phyloP scores from a whole-genome alignment of 2,797 vertebrate genomes.

The Sparidentex hasta region DNA sequence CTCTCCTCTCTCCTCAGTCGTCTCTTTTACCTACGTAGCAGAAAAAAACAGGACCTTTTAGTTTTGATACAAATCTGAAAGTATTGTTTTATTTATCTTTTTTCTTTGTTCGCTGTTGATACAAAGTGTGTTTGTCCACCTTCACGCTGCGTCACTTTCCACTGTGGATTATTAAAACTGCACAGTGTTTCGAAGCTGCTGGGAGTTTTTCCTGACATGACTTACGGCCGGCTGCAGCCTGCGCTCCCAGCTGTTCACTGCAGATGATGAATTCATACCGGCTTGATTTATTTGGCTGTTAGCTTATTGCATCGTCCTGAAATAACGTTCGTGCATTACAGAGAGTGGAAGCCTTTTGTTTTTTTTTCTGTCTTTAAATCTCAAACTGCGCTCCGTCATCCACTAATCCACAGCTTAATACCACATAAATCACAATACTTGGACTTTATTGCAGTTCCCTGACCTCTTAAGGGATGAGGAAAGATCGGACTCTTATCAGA shows the following conservation, averaged over 20 bases:
- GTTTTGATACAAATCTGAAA: constrained; percentile 2
- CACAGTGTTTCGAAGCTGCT: constrained; percentile 21
- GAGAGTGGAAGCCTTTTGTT: constrained; percentile 29
- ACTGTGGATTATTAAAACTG: constrained; percentile 27
- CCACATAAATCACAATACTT: constrained; percentile 30
- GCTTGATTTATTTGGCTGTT: constrained; percentile 65
- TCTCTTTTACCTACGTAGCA: background rate
- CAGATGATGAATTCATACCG: constrained; percentile 45
- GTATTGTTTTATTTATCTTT: background rate
- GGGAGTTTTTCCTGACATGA: constrained; percentile 35
- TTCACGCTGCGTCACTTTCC: constrained; percentile 31
- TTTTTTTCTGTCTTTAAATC: constrained; percentile 5
- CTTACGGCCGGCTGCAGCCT: constrained; percentile 28
- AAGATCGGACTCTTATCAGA: constrained; percentile 30
- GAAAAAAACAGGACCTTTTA: constrained; percentile 6
- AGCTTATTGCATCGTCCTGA: constrained; percentile 58
- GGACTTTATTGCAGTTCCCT: background rate
- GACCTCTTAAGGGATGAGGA: constrained; percentile 26
- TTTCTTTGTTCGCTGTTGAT: background rate
- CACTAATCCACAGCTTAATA: constrained; percentile 30
- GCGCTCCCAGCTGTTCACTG: constrained; percentile 19
- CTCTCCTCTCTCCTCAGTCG: no score
- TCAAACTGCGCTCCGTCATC: background rate
- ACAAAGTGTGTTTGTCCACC: constrained; percentile 12
- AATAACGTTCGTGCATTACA: constrained; percentile 35